Evolutionary conservation across 2,888 invertebrate species (phyloP), one percentile per base, ranked within the genome.

Genomic region (Stenolophus ochropezus): DNA sequence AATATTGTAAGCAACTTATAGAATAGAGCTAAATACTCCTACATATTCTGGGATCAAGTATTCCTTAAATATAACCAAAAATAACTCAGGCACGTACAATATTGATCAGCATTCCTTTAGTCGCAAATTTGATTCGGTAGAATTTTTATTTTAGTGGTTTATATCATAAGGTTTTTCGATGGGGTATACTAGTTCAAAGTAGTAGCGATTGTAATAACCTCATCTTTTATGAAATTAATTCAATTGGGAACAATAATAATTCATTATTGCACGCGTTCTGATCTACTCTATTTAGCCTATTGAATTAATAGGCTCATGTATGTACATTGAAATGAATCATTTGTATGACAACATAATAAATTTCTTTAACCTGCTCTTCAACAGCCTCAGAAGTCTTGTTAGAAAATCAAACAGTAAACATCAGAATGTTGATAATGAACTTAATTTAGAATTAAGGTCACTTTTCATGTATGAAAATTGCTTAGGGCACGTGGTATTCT

Each of bases 391-490:
- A 8, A 51, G 53, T 75, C 49, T 75, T 27, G 56, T 76, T 20
- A 33, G 20, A 56, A 76, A 58, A 58, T 76, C 56, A 76, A 56
- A 76, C 58, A 53, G 18, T 76, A 58, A 58, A 76, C 76, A 58
- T n/a, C n/a, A n/a, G 42, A 75, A 76, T 71, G 71, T 69, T 79
- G 71, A 71, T 79, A 79, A 79, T 79, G 71, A 79, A 79, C 71
- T 71, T 79, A 79, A 79, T 71, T 79, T 79, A 71, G 79, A 71
- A 79, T 79, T 73, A 53, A 75, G 75, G 75, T 75, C 75, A 56
- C 6, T 51, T 49, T 49, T 49, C 47, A 14, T 51, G 47, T 73
- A 75, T 49, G 56, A 53, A 75, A 56, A 33, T 58, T 76, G 16
- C 23, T 18, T 4, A 42, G 65, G 77, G 47, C 77, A 77, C 77